Base-by-base conservation (phyloP, 2,797 vertebrate species). In the Anas bernieri region DNA sequence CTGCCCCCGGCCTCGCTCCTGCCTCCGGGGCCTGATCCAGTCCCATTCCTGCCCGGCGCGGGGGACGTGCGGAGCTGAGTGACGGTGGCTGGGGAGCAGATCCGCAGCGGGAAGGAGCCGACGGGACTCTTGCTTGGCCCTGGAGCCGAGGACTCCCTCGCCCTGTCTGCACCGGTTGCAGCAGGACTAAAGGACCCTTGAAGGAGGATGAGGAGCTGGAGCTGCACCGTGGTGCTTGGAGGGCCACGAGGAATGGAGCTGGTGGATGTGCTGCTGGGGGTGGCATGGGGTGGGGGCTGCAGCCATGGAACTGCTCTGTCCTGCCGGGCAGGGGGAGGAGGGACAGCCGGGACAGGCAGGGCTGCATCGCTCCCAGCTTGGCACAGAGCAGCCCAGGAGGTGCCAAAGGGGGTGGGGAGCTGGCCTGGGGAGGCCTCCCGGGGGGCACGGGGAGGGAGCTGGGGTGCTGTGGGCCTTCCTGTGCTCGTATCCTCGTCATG, bases 21-120 rank as follows among this genome's bases (percentile, higher is more conserved):
- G 25, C 83, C 41, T 39, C 93, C 68, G 94, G 96, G 92, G 86
- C 92, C 96, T 96, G 96, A 96, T 91, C 92, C 95, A 93, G 80
- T 66, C 83, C 80, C 18, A 17, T n/a, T 83, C 92, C 67, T 78
- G 94, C 76, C 73, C n/a, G 3, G 37, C 2, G 0, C 1, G n/a
- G 62, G 63, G 37, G 4, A 30, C 30, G 35, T 73, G 52, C 1
- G 31, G 74, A 78, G 35, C 72, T 4, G 0, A 59, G 43, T 78
- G 88, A 66, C 9, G 3, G 25, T 20, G 63, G 50, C 46, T 25
- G 35, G 66, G 69, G 56, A 90, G 54, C 78, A 39, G 62, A 37
- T 82, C 67, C 66, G 78, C 0, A 0, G 33, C 45, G 55, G 3
- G 4, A 58, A 72, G 81, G 43, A 88, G 46, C 54, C 30, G 46